A percentile compares a stretch with the other conserved stretches of the same genome.
Evolutionary conservation across 2,888 invertebrate species (phyloP).

Genomic region (Micoletzkya japonica): DNA sequence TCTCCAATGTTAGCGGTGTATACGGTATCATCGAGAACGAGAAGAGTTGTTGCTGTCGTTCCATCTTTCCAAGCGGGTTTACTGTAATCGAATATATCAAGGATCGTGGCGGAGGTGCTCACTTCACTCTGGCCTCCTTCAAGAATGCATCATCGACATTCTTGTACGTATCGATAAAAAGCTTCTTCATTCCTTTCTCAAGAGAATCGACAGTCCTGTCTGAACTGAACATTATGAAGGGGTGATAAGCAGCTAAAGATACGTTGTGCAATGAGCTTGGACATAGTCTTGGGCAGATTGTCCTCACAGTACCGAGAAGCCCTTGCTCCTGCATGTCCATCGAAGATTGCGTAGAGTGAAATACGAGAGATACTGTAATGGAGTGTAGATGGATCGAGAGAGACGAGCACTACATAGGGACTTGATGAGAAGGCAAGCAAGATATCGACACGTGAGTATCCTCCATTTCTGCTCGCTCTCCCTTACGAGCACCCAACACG

Average conservation of each 20-base stretch:
- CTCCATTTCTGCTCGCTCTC: constrained; percentile 69
- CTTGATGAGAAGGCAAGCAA: constrained; percentile 3
- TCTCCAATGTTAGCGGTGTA: constrained; percentile 69
- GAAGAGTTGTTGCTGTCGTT: constrained; percentile 67
- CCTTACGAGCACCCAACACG: constrained; percentile 58
- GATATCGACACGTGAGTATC: constrained; percentile 65
- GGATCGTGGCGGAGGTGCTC: constrained; percentile 25
- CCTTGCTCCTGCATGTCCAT: constrained; percentile 68
- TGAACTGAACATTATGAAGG: not conserved
- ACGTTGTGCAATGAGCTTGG: constrained; percentile 9
- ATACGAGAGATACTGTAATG: constrained; percentile 46
- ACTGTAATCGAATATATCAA: constrained; percentile 55
- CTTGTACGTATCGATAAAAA: constrained; percentile 67
- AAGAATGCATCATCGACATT: constrained; percentile 68
- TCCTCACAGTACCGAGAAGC: constrained; percentile 67
- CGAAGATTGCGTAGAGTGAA: constrained; percentile 67
- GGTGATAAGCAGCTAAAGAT: not conserved
- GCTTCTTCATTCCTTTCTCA: constrained; percentile 66
- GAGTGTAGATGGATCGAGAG: not conserved
- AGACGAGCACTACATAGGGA: constrained; percentile 8
- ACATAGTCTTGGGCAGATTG: constrained; percentile 41
- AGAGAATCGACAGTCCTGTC: constrained; percentile 43
- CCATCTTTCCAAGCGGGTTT: constrained; percentile 70
- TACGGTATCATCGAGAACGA: constrained; percentile 67
- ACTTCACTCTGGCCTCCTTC: constrained; percentile 66